Evolutionary conservation across 2,113 vertebrate genomes (phyloP), one percentile per base, ranked within the genome.

Genomic region (Caranx melampygus): DNA sequence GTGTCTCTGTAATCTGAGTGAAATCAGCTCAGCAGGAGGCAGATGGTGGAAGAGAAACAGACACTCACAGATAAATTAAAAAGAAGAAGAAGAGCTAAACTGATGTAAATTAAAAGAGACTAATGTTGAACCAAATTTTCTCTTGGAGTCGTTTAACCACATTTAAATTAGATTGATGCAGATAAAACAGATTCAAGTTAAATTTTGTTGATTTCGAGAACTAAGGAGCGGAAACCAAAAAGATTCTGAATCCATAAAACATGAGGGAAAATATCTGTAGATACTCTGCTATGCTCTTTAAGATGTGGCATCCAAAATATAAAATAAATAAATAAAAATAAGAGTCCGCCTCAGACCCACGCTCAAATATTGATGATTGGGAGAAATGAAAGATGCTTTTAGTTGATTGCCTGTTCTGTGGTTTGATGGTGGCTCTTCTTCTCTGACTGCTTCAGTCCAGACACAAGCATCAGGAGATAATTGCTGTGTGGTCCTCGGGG

Each of bases 321-420:
- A 45, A 45, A 45, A 10, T 10, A 42, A 45, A 45, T 37, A 68
- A 47, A 44, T 14, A 44, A 18, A 40, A 2, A 49, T 6, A 42
- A 42, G 11, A 51, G 6, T 8, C 3, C 47, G 47, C 18, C 55
- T 64, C 42, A 20, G 65, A 44, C 13, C 47, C 45, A 5, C 35
- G 9, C 26, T 78, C 18, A 18, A 35, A 78, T 78, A 21, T 26
- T 63, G 40, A 71, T 47, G 76, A 55, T 26, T 21, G 58, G 37
- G 21, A 55, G 16, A 45, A 62, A 62, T 16, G 13, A 64, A 45
- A 57, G 18, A 44, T 45, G n/a, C n/a, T 57, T 9, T 59, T 12
- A 26, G 44, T 6, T 59, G 52, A 44, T 47, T 49, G 16, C 37
- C 44, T 40, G 64, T 42, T 40, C 44, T 40, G 16, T 42, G 8